These are phyloP conservation scores for Belgica antarctica DNA, from an alignment of 2,888 invertebrate species.

Conservation along the genomic window DNA sequence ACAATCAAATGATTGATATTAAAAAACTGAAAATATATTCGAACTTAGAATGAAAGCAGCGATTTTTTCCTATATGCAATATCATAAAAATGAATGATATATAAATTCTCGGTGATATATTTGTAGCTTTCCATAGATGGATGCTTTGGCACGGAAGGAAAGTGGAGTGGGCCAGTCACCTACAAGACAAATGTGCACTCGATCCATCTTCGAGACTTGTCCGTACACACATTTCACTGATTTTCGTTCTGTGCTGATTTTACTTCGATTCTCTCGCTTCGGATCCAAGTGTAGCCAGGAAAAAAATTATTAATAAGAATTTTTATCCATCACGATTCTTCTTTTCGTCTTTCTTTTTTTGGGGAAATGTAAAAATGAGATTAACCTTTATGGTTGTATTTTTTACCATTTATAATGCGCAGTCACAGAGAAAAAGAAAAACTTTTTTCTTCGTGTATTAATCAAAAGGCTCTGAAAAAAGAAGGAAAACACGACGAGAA, in stretches of 20 bases:
- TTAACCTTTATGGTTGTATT: conserved; percentile 26
- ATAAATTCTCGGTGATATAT: conserved; percentile 28
- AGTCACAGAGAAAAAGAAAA: conserved; percentile 34
- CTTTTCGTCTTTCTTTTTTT: conserved; percentile 20
- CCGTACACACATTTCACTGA: not conserved
- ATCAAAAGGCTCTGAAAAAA: conserved; percentile 23
- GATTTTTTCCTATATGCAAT: conserved; percentile 42
- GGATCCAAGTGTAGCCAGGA: not conserved
- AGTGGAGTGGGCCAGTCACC: not conserved
- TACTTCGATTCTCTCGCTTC: conserved; percentile 4
- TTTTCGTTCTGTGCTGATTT: conserved; percentile 18
- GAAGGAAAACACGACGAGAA: not conserved
- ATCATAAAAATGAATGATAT: conserved; percentile 35
- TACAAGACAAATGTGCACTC: conserved; percentile 32
- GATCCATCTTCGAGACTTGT: conserved; percentile 19
- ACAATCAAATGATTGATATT: conserved; percentile 44
- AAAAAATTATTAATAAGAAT: conserved; percentile 16
- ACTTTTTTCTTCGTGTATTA: conserved; percentile 22
- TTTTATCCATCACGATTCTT: conserved; percentile 29
- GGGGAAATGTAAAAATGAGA: conserved; percentile 30
- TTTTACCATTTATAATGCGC: conserved; percentile 38
- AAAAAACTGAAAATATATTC: conserved; percentile 41
- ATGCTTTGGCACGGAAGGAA: not conserved
- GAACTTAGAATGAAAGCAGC: conserved; percentile 29
- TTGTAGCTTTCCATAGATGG: conserved; percentile 18